These are phyloP conservation scores for Phylloscopus whistleri DNA, from an alignment of 2,113 vertebrate genomes.

Conservation along the genomic window DNA sequence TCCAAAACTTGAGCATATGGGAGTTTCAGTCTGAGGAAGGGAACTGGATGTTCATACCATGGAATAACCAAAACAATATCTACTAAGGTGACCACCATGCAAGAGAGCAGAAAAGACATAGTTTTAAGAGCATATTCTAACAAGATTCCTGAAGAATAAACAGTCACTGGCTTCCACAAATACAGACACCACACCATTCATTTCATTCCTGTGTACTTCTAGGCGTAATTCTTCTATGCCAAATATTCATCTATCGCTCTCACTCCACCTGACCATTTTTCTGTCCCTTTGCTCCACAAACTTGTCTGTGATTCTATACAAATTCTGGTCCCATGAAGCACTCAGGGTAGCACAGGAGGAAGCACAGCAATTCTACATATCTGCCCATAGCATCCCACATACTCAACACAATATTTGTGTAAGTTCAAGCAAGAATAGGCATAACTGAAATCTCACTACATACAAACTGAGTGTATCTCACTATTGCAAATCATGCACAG, in stretches of 20 bases:
- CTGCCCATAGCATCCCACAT: background rate
- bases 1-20: background rate
- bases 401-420: background rate
- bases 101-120: background rate
- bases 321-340: background rate
- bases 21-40: background rate
- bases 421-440: background rate
- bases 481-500: background rate
- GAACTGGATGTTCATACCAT: background rate
- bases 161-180: background rate
- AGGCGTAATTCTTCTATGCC: background rate
- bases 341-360: background rate
- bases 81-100: background rate
- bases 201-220: background rate
- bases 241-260: background rate
- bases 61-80: background rate
- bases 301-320: background rate
- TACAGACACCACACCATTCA: background rate
- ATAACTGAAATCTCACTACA: background rate
- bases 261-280: background rate
- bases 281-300: background rate
- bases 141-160: background rate
- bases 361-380: background rate
- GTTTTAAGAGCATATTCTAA: background rate
- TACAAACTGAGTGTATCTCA: background rate